Percentiles rank a stretch among this genome's conserved stretches.
phyloP scores from a whole-genome alignment of 1,140 invertebrate species.

The Wiebesia pumilae region DNA sequence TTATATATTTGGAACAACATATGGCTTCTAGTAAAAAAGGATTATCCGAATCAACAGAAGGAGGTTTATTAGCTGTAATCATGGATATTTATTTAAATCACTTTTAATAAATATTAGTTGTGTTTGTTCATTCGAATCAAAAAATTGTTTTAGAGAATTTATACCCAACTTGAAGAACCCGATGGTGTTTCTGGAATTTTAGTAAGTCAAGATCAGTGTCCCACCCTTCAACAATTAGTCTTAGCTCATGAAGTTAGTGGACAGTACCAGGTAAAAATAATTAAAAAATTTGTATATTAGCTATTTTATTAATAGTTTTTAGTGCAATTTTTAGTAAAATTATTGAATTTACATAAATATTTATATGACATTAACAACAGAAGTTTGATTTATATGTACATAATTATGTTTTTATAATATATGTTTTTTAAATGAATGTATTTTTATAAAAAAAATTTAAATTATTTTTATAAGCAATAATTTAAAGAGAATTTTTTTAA shows the following conservation, averaged over 20 bases:
- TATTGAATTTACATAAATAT: too few species aligned
- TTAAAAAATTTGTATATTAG: not conserved
- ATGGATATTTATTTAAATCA: not conserved
- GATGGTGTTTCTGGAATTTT: slow-evolving; percentile 85
- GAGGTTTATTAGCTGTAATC: slow-evolving; percentile 67
- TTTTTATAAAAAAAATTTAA: too few species aligned
- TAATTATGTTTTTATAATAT: not conserved
- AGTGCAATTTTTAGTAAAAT: too few species aligned
- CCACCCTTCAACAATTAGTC: slow-evolving; percentile 82
- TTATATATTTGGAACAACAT: slow-evolving; percentile 85
- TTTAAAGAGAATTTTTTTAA: too few species aligned
- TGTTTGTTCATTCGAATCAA: not conserved
- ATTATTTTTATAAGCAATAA: too few species aligned
- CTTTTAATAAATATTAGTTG: slow-evolving; percentile 4
- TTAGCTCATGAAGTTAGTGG: slow-evolving; percentile 84
- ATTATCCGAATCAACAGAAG: slow-evolving; percentile 78
- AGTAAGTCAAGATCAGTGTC: slow-evolving; percentile 79
- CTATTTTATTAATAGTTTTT: not conserved
- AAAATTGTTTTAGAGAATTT: slow-evolving; percentile 80
- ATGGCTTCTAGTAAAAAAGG: slow-evolving; percentile 77
- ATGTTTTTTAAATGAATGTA: too few species aligned
- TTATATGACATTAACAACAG: not conserved
- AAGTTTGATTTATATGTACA: not conserved
- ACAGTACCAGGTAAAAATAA: slow-evolving; percentile 72
- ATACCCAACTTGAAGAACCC: slow-evolving; percentile 84